phyloP scores from a whole-genome alignment of 2,797 vertebrate species.

The Thripadectes ignobilis region DNA sequence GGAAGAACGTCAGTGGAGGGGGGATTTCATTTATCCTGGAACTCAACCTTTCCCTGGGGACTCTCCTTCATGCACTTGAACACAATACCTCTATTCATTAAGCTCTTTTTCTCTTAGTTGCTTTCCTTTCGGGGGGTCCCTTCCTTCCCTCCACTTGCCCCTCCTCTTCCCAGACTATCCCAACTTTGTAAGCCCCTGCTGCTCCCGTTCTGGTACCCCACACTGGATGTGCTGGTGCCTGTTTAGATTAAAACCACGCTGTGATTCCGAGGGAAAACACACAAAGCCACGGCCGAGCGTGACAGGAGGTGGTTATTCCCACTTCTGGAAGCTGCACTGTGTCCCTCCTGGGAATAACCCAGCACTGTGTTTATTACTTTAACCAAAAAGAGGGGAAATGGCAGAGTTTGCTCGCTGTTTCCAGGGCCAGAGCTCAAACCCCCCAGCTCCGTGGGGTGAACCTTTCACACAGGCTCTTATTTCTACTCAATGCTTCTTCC shows the following conservation, averaged over 20 bases:
- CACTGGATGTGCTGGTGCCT: background rate
- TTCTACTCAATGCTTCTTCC: constrained; percentile 11
- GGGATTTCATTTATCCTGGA: constrained; percentile 52
- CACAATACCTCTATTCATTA: constrained; percentile 64
- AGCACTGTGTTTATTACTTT: background rate
- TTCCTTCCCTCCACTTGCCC: background rate
- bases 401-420: background rate
- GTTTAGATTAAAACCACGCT: constrained; percentile 57
- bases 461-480: background rate
- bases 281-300: background rate
- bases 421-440: background rate
- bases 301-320: background rate
- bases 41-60: constrained; percentile 40
- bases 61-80: background rate
- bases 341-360: constrained; percentile 5
- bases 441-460: background rate
- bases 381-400: constrained; percentile 14
- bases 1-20: background rate
- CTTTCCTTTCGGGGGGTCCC: background rate
- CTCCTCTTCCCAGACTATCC: background rate
- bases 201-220: background rate
- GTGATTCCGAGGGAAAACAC: constrained; percentile 44
- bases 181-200: background rate
- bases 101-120: background rate
- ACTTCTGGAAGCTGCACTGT: constrained; percentile 14